A percentile compares a stretch with the other conserved stretches of the same genome.
Evolutionary conservation across 2,113 vertebrate species (phyloP).

Genomic region (Sigmodon hispidus): DNA sequence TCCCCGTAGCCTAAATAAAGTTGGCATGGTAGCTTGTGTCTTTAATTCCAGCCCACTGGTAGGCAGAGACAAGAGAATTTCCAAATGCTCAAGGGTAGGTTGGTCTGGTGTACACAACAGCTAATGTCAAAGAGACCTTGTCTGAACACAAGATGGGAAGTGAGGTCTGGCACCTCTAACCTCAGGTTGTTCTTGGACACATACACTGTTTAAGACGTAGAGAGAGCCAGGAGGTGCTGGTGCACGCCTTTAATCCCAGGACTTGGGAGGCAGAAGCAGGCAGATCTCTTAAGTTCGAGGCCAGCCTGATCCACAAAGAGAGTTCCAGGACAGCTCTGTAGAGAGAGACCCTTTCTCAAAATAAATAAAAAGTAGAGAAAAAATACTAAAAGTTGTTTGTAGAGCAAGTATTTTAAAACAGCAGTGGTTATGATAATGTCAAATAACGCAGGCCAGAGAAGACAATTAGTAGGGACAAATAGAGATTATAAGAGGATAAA

Average conservation of each 20-base stretch:
- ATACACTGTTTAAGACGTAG: neutral
- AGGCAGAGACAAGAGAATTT: neutral
- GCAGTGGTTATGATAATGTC: neutral
- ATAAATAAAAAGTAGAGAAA: too few species aligned
- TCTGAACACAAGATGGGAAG: neutral
- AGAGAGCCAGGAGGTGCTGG: neutral
- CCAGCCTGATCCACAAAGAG: neutral
- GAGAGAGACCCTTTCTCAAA: neutral
- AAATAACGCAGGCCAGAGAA: neutral
- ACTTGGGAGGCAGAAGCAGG: neutral
- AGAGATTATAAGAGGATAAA: neutral
- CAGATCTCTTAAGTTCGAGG: neutral
- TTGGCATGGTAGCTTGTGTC: neutral
- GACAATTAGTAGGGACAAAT: neutral
- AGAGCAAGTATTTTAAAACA: neutral
- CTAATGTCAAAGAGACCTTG: neutral
- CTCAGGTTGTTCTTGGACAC: neutral
- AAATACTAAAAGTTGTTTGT: neutral
- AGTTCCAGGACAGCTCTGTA: neutral
- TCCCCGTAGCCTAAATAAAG: neutral
- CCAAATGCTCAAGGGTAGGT: neutral
- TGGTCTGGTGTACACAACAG: neutral
- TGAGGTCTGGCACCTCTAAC: neutral
- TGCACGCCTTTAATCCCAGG: neutral
- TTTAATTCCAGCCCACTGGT: neutral